phyloP scores from a whole-genome alignment of 1,140 invertebrate species.

The Hylaeus volcanicus region DNA sequence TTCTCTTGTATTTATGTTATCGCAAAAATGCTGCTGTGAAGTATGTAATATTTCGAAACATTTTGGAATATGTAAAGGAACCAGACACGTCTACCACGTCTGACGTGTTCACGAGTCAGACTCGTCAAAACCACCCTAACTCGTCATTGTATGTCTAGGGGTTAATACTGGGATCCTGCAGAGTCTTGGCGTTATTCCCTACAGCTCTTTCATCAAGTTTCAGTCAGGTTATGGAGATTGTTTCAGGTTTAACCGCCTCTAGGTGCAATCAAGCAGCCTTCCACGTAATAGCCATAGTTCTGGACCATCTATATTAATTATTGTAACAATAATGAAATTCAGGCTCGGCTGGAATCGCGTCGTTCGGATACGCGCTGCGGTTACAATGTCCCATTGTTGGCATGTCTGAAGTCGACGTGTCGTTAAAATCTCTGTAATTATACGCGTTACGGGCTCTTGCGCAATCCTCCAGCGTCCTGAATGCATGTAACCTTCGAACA shows the following conservation, averaged over 20 bases:
- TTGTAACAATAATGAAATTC: constrained; percentile 27
- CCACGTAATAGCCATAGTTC: background rate
- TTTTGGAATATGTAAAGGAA: too few relatives aligned
- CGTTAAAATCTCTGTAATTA: constrained; percentile 46
- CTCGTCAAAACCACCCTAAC: too few relatives aligned
- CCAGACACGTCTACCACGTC: too few relatives aligned
- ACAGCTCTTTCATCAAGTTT: too few relatives aligned
- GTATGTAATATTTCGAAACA: too few relatives aligned
- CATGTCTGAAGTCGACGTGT: constrained; percentile 23
- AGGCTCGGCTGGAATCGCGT: constrained; percentile 9
- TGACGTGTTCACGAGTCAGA: too few relatives aligned
- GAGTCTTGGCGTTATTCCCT: too few relatives aligned
- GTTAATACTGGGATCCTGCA: too few relatives aligned
- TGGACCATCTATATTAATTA: background rate
- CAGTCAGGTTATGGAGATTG: too few relatives aligned
- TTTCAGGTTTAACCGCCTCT: background rate
- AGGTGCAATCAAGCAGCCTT: background rate
- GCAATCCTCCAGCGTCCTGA: background rate
- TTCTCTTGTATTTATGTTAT: too few relatives aligned
- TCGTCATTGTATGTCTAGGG: too few relatives aligned
- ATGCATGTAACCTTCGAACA: background rate
- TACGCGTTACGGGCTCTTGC: constrained; percentile 14
- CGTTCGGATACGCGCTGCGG: constrained; percentile 12
- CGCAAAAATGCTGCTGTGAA: too few relatives aligned
- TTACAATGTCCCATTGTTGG: constrained; percentile 31